phyloP scores from a whole-genome alignment of 37 sponge, comb jelly and placozoan species.

The Hormiphora californensis region DNA sequence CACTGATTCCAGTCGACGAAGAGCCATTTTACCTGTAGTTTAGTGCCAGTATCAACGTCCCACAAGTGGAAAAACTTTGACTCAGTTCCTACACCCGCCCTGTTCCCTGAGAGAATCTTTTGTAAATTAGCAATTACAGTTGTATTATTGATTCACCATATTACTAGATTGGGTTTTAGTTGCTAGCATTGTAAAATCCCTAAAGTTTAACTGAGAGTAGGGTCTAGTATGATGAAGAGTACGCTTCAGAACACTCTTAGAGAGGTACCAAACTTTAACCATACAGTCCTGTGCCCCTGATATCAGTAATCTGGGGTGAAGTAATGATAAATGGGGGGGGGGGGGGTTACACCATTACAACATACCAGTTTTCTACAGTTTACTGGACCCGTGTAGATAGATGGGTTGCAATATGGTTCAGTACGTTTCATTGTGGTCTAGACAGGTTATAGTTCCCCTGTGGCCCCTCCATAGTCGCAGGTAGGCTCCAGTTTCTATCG shows the following conservation, averaged over 20 bases:
- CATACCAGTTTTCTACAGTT: not conserved
- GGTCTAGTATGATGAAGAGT: not conserved
- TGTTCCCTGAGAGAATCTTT: no score
- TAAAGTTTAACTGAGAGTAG: not conserved
- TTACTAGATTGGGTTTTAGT: no score
- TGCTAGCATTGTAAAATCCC: no score
- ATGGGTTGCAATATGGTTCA: not conserved
- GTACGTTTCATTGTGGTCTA: constrained; percentile 52
- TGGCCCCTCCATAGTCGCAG: constrained; percentile 55
- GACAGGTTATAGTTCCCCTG: constrained; percentile 55
- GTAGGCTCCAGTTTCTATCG: constrained; percentile 52
- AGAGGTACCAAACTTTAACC: constrained; percentile 44
- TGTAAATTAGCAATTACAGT: no score
- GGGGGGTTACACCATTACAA: not conserved
- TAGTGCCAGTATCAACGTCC: not conserved
- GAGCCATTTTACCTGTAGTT: not conserved
- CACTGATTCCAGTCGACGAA: no score
- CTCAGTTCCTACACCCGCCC: constrained; percentile 41
- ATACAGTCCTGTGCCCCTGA: constrained; percentile 25
- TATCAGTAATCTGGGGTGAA: not conserved
- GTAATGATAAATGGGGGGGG: not conserved
- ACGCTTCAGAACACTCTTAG: not conserved
- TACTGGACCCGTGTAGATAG: not conserved
- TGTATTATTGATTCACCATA: no score
- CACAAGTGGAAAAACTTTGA: not conserved